Conservation (phyloP, 2,797 vertebrate species). For the Aeoliscus strigatus region DNA sequence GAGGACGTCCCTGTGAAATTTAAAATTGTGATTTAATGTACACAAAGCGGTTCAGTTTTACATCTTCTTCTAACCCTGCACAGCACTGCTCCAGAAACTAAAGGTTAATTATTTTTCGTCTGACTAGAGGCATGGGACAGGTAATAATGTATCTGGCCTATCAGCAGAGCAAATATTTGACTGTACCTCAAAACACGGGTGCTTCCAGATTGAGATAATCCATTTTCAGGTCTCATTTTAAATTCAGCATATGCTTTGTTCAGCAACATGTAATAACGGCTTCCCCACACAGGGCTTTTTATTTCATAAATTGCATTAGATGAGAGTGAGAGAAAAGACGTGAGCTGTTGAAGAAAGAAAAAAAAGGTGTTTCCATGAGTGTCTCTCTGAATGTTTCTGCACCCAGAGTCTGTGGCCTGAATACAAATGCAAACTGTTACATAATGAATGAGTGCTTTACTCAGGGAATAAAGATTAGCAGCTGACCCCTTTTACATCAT, state of each 20-base stretch:
- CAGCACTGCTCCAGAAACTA: no score
- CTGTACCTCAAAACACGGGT: slow-evolving; percentile 36
- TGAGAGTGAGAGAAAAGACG: slow-evolving; percentile 20
- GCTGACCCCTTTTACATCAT: slow-evolving; percentile 73
- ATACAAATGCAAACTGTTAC: slow-evolving; percentile 78
- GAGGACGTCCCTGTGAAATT: no score
- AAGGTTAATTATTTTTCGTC: no score
- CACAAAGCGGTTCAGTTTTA: no score
- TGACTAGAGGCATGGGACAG: no score
- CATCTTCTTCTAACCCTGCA: no score
- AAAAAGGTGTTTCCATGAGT: slow-evolving; percentile 51
- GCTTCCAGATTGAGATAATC: slow-evolving; percentile 49
- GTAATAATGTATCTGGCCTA: no score
- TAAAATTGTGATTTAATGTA: no score
- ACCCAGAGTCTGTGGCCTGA: slow-evolving; percentile 70
- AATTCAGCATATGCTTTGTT: slow-evolving; percentile 49
- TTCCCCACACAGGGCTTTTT: slow-evolving; percentile 18
- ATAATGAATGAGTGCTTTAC: slow-evolving; percentile 81
- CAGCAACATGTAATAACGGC: slow-evolving; percentile 43
- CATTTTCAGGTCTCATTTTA: slow-evolving; percentile 36
- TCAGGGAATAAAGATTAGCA: slow-evolving; percentile 77
- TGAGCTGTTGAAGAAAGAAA: slow-evolving; percentile 38
- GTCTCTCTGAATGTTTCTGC: slow-evolving; percentile 63
- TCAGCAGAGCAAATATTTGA: no score
- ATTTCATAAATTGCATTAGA: slow-evolving; percentile 18